Evolutionary conservation across 1,140 invertebrate species (phyloP).

Genomic region (Propsilocerus akamusi): DNA sequence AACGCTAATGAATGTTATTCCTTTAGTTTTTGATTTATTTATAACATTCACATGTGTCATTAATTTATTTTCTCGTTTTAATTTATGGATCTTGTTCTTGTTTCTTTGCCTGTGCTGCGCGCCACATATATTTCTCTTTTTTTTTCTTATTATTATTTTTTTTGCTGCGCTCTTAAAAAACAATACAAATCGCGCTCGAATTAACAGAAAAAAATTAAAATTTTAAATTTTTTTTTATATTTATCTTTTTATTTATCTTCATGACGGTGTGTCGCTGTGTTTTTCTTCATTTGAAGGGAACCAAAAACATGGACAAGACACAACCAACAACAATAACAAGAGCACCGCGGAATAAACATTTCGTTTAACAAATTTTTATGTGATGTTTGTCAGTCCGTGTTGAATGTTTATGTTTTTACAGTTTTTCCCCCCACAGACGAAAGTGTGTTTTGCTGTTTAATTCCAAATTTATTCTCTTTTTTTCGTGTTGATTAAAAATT

Average conservation of each 20-base stretch:
- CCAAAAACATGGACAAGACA: background rate
- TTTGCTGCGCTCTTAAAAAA: background rate
- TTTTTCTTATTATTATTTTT: background rate
- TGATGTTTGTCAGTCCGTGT: background rate
- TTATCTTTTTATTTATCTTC: background rate
- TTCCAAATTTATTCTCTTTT: no score
- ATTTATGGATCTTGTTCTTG: background rate
- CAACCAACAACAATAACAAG: background rate
- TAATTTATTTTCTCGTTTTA: background rate
- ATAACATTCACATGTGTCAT: slow-evolving; percentile 4
- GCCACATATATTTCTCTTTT: background rate
- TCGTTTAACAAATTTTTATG: background rate
- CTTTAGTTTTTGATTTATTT: slow-evolving; percentile 1
- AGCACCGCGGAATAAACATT: background rate
- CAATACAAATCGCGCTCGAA: background rate
- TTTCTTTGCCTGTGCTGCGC: no score
- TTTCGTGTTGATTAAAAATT: background rate
- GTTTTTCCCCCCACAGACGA: background rate
- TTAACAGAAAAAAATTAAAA: slow-evolving; percentile 4
- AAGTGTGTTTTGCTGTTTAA: no score
- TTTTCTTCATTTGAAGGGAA: background rate
- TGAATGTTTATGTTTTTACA: background rate
- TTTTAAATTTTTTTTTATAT: slow-evolving; percentile 5
- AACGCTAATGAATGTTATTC: background rate
- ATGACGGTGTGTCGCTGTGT: background rate